Percentiles rank a stretch among this genome's conserved stretches.
Conservation (phyloP, 2,113 vertebrate species). For the Chloropsis cyanopogon region DNA sequence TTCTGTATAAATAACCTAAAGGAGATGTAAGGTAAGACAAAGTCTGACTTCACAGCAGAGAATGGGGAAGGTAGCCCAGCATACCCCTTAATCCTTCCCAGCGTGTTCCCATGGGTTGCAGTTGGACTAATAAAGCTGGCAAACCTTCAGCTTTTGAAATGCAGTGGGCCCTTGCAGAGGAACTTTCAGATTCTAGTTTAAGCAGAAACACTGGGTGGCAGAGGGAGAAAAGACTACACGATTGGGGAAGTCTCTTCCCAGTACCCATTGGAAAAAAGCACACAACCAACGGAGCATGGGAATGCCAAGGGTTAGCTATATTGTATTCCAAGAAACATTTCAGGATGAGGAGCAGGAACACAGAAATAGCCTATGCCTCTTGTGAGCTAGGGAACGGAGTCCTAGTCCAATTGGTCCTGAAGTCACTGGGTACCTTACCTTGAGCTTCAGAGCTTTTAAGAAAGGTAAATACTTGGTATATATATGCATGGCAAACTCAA, state of each 20-base stretch:
- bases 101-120: neutral
- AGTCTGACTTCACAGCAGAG: neutral
- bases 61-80: neutral
- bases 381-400: neutral
- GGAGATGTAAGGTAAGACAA: neutral
- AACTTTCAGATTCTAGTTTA: neutral
- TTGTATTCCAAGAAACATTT: neutral
- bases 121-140: neutral
- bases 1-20: neutral
- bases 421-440: neutral
- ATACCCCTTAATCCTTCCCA: neutral
- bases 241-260: neutral
- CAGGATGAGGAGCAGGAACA: neutral
- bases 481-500: neutral
- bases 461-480: neutral
- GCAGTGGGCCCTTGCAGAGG: neutral
- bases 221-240: neutral
- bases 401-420: neutral
- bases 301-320: neutral
- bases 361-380: neutral
- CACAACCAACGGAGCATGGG: neutral
- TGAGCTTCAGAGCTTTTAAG: neutral
- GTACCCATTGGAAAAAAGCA: neutral
- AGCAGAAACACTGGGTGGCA: neutral
- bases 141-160: neutral